A percentile compares a stretch with the other conserved stretches of the same genome.
phyloP scores from a whole-genome alignment of 2,797 vertebrate species.

The Xenentodon cancila region DNA sequence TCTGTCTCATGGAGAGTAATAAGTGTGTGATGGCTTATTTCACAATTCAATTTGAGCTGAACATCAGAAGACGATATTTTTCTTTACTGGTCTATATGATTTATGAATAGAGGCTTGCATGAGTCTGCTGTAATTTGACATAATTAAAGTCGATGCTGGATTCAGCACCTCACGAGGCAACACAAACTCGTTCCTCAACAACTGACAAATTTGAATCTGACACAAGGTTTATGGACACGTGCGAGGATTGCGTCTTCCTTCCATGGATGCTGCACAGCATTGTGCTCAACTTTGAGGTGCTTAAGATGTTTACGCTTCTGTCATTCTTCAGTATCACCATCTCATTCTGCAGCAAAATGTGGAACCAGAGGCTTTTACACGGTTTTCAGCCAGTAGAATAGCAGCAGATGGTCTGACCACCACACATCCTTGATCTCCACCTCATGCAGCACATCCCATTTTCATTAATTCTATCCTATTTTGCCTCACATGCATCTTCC shows the following conservation, averaged over 20 bases:
- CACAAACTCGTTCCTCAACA: slow-evolving; percentile 2
- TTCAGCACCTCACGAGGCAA: slow-evolving; percentile 6
- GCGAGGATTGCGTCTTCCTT: background rate
- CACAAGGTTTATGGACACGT: slow-evolving; percentile 11
- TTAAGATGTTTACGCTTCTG: slow-evolving; percentile 2
- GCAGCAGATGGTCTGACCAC: slow-evolving; percentile 31
- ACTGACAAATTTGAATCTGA: slow-evolving; percentile 20
- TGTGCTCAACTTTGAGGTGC: background rate
- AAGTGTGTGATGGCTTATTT: slow-evolving; percentile 51
- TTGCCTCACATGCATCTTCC: slow-evolving; percentile 9
- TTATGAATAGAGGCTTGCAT: slow-evolving; percentile 4
- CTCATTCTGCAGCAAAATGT: background rate
- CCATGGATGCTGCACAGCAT: too few relatives aligned
- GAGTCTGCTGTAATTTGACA: slow-evolving; percentile 28
- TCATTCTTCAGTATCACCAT: background rate
- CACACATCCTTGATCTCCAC: slow-evolving; percentile 9
- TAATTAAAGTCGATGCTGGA: slow-evolving; percentile 32
- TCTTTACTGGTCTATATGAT: slow-evolving; percentile 19
- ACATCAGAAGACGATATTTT: slow-evolving; percentile 37
- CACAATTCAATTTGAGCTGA: slow-evolving; percentile 50
- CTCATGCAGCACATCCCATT: slow-evolving; percentile 10
- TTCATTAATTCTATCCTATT: slow-evolving; percentile 18
- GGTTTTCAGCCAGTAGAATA: background rate
- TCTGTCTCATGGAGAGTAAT: slow-evolving; percentile 37
- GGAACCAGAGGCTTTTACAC: slow-evolving; percentile 1